Conservation (phyloP, 2,888 invertebrate species). For the Lasius fuliginosus region DNA sequence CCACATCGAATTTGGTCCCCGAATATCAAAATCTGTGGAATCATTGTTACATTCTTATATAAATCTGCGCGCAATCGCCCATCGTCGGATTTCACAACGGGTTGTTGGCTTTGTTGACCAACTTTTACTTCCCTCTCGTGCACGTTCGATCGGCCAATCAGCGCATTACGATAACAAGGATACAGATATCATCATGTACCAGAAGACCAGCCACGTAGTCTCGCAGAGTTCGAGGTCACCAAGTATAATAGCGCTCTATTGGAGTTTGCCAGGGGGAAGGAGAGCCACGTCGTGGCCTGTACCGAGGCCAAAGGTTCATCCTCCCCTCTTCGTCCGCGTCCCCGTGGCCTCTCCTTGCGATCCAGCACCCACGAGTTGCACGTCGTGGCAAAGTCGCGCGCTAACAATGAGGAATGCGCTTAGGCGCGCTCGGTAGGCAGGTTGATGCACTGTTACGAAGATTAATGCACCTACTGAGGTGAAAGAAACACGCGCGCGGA, state of each 20-base stretch:
- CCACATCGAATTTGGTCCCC: not conserved
- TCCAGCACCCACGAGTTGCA: slow-evolving; percentile 50
- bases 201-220: slow-evolving; percentile 32
- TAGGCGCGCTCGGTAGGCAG: slow-evolving; percentile 65
- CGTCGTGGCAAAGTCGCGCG: slow-evolving; percentile 59
- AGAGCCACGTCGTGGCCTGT: slow-evolving; percentile 75
- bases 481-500: slow-evolving; percentile 58
- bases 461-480: slow-evolving; percentile 70
- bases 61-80: not conserved
- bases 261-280: slow-evolving; percentile 60
- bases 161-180: slow-evolving; percentile 45
- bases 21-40: not conserved
- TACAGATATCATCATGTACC: slow-evolving; percentile 38
- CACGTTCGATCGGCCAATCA: slow-evolving; percentile 4
- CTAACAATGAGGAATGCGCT: slow-evolving; percentile 77
- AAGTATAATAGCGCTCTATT: slow-evolving; percentile 56
- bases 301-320: slow-evolving; percentile 76
- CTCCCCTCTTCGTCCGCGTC: slow-evolving; percentile 50
- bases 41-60: not conserved
- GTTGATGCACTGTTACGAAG: slow-evolving; percentile 75
- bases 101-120: slow-evolving; percentile 25
- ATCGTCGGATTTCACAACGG: not conserved
- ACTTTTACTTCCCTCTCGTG: slow-evolving; percentile 34
- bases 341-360: slow-evolving; percentile 21
- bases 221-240: slow-evolving; percentile 67